A percentile compares a stretch with the other conserved stretches of the same genome.
Evolutionary conservation across 2,888 invertebrate genomes (phyloP).

Genomic region (Stenodera caucasica): DNA sequence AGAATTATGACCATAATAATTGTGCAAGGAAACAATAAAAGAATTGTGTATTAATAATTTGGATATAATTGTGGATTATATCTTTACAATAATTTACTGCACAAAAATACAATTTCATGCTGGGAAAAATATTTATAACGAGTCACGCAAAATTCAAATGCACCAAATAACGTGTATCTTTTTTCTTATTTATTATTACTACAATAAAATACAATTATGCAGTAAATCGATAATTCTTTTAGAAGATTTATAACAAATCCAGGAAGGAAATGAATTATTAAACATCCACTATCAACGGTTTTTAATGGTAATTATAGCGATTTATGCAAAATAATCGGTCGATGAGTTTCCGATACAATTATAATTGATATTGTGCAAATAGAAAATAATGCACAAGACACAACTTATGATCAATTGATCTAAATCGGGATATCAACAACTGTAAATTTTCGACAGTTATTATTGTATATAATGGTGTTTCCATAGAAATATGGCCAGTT

Average conservation of each 20-base stretch:
- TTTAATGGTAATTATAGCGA: neutral
- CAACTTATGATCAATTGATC: no score
- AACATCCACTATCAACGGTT: neutral
- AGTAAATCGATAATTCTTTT: conserved; percentile 1
- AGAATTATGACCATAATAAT: neutral
- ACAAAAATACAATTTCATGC: neutral
- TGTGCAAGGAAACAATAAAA: neutral
- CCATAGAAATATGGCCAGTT: neutral
- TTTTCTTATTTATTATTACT: neutral
- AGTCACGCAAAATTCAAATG: neutral
- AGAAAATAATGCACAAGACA: neutral
- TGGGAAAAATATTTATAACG: neutral
- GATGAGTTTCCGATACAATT: no score
- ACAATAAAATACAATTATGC: neutral
- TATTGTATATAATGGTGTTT: neutral
- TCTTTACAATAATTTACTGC: neutral
- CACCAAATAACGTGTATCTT: neutral
- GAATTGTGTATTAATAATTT: neutral
- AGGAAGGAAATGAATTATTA: conserved; percentile 1
- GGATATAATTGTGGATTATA: neutral
- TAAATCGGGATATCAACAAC: no score
- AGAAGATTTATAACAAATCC: neutral
- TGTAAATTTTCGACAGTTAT: neutral
- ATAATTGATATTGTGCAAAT: neutral
- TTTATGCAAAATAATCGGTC: neutral